These are phyloP conservation scores for Hydractinia symbiolongicarpus DNA, from an alignment of 30 jellyfish, hydroid and myxozoan genomes.

Conservation along the genomic window DNA sequence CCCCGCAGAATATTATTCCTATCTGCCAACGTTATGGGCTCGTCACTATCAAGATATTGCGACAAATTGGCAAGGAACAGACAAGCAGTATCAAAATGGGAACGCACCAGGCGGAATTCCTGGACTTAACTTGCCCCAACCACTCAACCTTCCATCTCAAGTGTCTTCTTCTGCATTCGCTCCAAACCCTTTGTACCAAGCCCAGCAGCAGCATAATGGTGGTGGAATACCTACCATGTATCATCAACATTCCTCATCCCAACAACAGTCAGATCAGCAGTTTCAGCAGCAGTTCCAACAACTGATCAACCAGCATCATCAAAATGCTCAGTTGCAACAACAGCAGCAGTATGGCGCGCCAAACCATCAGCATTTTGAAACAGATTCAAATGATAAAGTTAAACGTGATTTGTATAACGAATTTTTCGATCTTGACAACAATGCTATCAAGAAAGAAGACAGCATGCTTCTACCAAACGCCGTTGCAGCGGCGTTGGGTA, in stretches of 20 bases:
- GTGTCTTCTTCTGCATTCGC: neutral
- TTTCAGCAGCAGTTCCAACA: conserved; percentile 11
- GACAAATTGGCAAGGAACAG: neutral
- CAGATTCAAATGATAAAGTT: conserved; percentile 40
- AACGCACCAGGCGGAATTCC: conserved; percentile 12
- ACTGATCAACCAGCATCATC: conserved; percentile 6
- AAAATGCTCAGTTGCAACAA: conserved; percentile 18
- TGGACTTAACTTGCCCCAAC: conserved; percentile 36
- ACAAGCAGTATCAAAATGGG: conserved; percentile 5
- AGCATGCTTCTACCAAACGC: neutral
- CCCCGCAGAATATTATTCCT: conserved; percentile 22
- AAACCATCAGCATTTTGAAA: neutral
- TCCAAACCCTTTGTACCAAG: neutral
- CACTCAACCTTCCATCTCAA: conserved; percentile 26
- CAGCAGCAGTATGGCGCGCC: conserved; percentile 12
- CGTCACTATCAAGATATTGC: conserved; percentile 25
- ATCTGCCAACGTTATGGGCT: conserved; percentile 33
- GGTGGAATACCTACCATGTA: neutral
- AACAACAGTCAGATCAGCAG: conserved; percentile 10
- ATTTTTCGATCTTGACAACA: conserved; percentile 78
- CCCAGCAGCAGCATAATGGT: neutral
- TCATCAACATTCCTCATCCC: neutral
- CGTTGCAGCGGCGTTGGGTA: conserved; percentile 20
- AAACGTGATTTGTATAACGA: conserved; percentile 90
- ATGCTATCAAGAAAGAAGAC: conserved; percentile 17